Evolutionary conservation across 1,140 invertebrate genomes (phyloP).

Genomic region (Bombus haemorrhoidalis): DNA sequence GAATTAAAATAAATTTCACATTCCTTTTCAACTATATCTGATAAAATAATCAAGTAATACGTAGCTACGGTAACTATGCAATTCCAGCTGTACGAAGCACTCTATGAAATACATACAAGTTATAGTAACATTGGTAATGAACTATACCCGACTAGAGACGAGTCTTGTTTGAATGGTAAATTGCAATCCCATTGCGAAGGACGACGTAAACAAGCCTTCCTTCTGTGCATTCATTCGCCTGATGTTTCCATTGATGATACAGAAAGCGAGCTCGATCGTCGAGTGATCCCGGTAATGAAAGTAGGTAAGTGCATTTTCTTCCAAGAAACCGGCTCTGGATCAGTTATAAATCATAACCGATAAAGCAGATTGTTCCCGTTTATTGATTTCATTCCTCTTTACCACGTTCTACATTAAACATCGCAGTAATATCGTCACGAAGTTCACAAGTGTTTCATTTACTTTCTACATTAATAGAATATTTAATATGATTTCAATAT

Average conservation of each 20-base stretch:
- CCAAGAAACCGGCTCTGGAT: slow-evolving; percentile 49
- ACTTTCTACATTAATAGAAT: not conserved
- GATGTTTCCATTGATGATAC: slow-evolving; percentile 72
- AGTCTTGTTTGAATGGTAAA: slow-evolving; percentile 25
- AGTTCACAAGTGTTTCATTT: not conserved
- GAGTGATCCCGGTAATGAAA: slow-evolving; percentile 66
- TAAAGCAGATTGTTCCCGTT: slow-evolving; percentile 17
- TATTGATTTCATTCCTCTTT: slow-evolving; percentile 6
- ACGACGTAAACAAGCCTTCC: slow-evolving; percentile 54
- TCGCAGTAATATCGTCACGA: not conserved
- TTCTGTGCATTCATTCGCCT: slow-evolving; percentile 69
- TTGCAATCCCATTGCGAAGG: slow-evolving; percentile 10
- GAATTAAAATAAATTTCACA: not conserved
- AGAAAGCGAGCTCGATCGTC: slow-evolving; percentile 65
- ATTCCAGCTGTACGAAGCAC: not conserved
- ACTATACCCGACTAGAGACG: not conserved
- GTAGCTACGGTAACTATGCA: not conserved
- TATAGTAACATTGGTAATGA: slow-evolving; percentile 46
- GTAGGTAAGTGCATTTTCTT: slow-evolving; percentile 62
- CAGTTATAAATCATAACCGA: slow-evolving; percentile 14
- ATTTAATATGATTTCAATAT: not conserved
- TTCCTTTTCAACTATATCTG: too few relatives aligned
- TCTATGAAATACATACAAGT: not conserved
- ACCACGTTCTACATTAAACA: not conserved
- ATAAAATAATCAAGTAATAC: not conserved